Percentiles rank a stretch among this genome's conserved stretches.
phyloP scores from a whole-genome alignment of 2,113 vertebrate species.

The Mesitornis unicolor region DNA sequence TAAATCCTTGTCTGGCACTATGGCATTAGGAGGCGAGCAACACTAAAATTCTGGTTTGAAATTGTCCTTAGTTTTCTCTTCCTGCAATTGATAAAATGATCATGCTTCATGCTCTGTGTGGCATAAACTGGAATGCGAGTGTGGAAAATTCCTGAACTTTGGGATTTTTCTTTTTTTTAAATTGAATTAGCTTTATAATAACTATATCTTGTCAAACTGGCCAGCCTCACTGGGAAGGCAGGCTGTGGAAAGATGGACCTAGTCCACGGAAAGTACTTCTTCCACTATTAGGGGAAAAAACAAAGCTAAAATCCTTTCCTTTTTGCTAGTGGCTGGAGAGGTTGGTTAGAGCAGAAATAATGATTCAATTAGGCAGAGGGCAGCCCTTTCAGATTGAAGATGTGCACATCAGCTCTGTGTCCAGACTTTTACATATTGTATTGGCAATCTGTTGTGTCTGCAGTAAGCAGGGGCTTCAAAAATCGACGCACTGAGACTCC shows the following conservation, averaged over 20 bases:
- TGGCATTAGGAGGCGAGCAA: background rate
- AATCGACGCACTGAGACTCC: background rate
- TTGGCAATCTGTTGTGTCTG: background rate
- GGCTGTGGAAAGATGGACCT: background rate
- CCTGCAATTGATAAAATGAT: background rate
- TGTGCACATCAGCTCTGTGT: background rate
- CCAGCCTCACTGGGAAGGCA: background rate
- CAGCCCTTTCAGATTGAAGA: background rate
- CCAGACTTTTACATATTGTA: background rate
- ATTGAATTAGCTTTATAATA: background rate
- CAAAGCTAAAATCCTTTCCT: background rate
- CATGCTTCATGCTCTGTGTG: background rate
- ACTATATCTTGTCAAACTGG: background rate
- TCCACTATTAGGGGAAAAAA: background rate
- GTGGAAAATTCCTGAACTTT: background rate
- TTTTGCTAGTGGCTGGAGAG: background rate
- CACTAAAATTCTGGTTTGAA: background rate
- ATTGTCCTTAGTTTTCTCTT: background rate
- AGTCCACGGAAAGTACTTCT: background rate
- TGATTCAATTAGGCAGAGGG: background rate
- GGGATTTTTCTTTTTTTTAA: background rate
- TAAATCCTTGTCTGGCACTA: background rate
- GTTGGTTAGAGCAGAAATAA: background rate
- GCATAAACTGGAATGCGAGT: background rate
- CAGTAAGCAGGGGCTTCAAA: background rate